A percentile compares a stretch with the other conserved stretches of the same genome.
phyloP scores from a whole-genome alignment of 2,113 vertebrate genomes.

The Gambusia affinis region DNA sequence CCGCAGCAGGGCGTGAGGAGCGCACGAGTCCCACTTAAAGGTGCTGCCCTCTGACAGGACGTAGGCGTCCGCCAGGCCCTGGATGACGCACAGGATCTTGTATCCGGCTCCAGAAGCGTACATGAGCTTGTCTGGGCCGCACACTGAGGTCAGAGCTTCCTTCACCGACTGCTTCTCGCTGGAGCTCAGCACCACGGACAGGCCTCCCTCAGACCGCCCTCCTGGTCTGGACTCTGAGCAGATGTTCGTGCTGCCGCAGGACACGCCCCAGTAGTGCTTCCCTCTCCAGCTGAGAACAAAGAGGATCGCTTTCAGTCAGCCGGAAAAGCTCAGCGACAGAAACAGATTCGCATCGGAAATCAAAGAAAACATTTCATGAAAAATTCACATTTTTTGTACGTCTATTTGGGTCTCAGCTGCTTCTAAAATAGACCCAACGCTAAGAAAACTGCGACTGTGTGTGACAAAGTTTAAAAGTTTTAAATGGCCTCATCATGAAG shows the following conservation, averaged over 20 bases:
- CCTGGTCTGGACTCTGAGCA: conserved; percentile 67
- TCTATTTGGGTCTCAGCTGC: too few relatives aligned
- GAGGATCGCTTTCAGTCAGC: neutral
- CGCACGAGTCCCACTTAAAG: conserved; percentile 85
- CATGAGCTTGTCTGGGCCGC: conserved; percentile 63
- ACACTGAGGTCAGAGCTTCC: conserved; percentile 65
- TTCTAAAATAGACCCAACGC: too few relatives aligned
- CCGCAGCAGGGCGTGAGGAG: conserved; percentile 80
- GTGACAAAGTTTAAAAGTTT: too few relatives aligned
- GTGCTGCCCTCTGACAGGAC: conserved; percentile 83
- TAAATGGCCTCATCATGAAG: too few relatives aligned
- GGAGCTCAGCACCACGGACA: conserved; percentile 82
- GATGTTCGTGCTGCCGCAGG: conserved; percentile 49
- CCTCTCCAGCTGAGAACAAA: conserved; percentile 79
- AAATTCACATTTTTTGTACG: too few relatives aligned
- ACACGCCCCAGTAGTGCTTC: conserved; percentile 82
- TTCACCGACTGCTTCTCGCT: conserved; percentile 75
- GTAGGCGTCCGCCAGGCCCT: conserved; percentile 78
- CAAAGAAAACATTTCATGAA: too few relatives aligned
- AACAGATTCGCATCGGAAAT: neutral
- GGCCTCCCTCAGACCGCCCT: neutral
- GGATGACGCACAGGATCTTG: conserved; percentile 83
- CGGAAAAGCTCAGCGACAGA: conserved; percentile 4
- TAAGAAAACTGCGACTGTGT: too few relatives aligned
- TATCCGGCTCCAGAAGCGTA: conserved; percentile 82